A percentile compares a stretch with the other conserved stretches of the same genome.
These are phyloP conservation scores for Rhyacophila brunnea DNA, from an alignment of 1,140 invertebrate genomes.

Conservation along the genomic window DNA sequence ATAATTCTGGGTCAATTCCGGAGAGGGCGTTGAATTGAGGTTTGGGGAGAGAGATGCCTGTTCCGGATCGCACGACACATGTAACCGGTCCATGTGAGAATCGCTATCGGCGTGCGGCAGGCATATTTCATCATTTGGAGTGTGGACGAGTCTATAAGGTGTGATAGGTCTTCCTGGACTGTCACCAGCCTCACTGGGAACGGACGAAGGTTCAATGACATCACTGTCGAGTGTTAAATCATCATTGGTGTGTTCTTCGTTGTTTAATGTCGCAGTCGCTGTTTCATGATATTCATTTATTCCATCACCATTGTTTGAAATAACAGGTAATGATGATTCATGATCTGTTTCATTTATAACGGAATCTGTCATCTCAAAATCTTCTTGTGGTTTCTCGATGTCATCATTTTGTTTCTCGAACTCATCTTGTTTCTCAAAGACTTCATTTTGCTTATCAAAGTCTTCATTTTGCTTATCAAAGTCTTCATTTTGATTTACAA, in stretches of 20 bases:
- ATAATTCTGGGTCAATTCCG: slow-evolving; percentile 5
- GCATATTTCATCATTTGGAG: not conserved
- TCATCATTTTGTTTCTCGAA: no score
- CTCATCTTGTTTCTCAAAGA: no score
- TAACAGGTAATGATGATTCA: not conserved
- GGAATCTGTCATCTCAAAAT: not conserved
- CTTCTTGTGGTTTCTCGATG: not conserved
- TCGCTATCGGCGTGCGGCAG: slow-evolving; percentile 1
- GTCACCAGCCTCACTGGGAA: slow-evolving; percentile 9
- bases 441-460: no score
- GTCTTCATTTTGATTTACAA: no score
- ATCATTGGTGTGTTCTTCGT: not conserved
- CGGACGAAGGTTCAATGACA: slow-evolving; percentile 14
- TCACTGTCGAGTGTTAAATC: not conserved
- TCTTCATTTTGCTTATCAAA: no score
- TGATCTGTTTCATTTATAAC: no score
- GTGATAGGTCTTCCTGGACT: not conserved
- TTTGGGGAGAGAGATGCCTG: slow-evolving; percentile 1
- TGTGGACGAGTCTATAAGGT: not conserved
- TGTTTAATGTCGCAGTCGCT: not conserved
- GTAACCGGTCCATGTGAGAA: no score
- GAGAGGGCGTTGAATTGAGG: not conserved
- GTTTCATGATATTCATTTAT: not conserved
- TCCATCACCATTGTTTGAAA: not conserved
- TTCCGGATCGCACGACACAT: no score